A percentile compares a stretch with the other conserved stretches of the same genome.
These are phyloP conservation scores for Hetaerina titia DNA, from an alignment of 2,888 invertebrate species.

Conservation along the genomic window DNA sequence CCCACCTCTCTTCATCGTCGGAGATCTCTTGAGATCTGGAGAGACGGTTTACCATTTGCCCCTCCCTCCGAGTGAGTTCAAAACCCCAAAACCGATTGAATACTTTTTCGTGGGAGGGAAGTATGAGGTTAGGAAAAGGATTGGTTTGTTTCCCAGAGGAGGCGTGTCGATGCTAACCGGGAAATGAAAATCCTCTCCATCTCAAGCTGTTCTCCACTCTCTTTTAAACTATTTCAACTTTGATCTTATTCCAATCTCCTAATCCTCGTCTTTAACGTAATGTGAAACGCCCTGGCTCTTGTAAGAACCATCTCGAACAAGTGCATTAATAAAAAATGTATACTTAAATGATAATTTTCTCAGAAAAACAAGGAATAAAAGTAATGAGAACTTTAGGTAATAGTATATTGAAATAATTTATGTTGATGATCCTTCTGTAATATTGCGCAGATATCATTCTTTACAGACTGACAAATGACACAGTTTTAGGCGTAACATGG, in stretches of 20 bases:
- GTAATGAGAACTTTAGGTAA: no score
- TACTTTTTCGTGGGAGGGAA: not conserved
- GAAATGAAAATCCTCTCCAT: not conserved
- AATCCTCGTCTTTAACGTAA: no score
- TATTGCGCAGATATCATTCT: no score
- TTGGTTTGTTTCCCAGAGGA: constrained; percentile 34
- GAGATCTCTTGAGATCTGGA: constrained; percentile 37
- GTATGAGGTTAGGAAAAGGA: not conserved
- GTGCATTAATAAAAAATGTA: no score
- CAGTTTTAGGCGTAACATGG: no score
- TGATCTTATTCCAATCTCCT: not conserved
- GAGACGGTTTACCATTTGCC: not conserved
- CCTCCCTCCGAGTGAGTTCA: not conserved
- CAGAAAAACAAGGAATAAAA: no score
- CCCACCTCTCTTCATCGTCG: not conserved
- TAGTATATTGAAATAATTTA: no score
- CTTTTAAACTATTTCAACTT: not conserved
- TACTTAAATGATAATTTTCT: no score
- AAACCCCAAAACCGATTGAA: constrained; percentile 57
- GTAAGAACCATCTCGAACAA: no score
- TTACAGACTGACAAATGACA: no score
- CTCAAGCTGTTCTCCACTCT: not conserved
- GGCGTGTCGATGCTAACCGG: constrained; percentile 5
- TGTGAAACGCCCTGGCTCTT: no score
- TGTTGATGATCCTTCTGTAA: no score